phyloP scores from a whole-genome alignment of 2,888 invertebrate genomes.

The Andricus quercusramuli region DNA sequence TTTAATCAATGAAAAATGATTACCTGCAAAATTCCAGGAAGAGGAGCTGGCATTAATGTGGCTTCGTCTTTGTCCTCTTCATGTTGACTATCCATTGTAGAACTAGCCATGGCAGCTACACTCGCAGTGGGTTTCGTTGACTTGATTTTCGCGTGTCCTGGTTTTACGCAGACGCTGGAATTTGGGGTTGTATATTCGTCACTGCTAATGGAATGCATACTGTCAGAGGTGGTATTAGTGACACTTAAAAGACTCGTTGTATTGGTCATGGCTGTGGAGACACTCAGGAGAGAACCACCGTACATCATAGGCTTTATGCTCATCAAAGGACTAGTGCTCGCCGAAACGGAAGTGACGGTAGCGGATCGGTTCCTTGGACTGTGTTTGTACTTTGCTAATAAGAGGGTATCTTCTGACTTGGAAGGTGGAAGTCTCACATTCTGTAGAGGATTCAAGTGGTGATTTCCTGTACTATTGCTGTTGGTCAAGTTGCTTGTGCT shows the following conservation, averaged over 20 bases:
- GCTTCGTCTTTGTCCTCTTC: slow-evolving; percentile 71
- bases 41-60: slow-evolving; percentile 70
- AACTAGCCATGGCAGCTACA: slow-evolving; percentile 75
- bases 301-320: slow-evolving; percentile 82
- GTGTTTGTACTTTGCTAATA: slow-evolving; percentile 78
- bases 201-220: slow-evolving; percentile 82
- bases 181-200: slow-evolving; percentile 68
- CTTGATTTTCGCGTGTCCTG: slow-evolving; percentile 59
- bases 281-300: slow-evolving; percentile 84
- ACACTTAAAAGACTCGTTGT: slow-evolving; percentile 70
- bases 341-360: slow-evolving; percentile 83
- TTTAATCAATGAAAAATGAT: slow-evolving; percentile 1
- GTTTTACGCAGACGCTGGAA: slow-evolving; percentile 61
- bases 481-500: slow-evolving; percentile 56
- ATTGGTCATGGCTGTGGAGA: slow-evolving; percentile 80
- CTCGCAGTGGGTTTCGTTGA: slow-evolving; percentile 71
- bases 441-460: slow-evolving; percentile 55
- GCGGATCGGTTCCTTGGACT: slow-evolving; percentile 81
- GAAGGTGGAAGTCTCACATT: slow-evolving; percentile 85
- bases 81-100: slow-evolving; percentile 63
- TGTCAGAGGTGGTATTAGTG: slow-evolving; percentile 79
- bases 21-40: slow-evolving; percentile 85
- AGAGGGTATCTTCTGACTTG: slow-evolving; percentile 88
- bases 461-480: slow-evolving; percentile 42
- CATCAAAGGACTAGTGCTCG: slow-evolving; percentile 86